Conservation (phyloP, 2,797 vertebrate genomes). For the Rhinichthys osculus region DNA sequence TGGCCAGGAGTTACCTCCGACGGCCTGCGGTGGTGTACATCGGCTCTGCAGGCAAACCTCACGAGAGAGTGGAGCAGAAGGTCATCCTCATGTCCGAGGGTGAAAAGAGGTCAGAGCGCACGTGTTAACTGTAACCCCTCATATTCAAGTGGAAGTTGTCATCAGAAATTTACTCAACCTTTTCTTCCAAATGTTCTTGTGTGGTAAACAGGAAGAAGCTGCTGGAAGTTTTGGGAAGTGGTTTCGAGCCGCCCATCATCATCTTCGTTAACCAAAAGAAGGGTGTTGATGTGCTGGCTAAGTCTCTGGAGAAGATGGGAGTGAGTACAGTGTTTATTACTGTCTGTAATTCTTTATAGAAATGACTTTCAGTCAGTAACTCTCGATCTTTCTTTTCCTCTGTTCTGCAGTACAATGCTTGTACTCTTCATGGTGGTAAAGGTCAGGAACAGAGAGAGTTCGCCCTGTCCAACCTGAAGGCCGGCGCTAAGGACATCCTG, state of each 20-base stretch:
- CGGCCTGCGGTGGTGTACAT: conserved; percentile 98
- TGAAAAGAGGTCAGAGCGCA: conserved; percentile 87
- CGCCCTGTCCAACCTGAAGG: conserved; percentile 96
- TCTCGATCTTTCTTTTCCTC: not conserved
- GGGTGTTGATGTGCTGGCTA: conserved; percentile 95
- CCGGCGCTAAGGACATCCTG: conserved; percentile 97
- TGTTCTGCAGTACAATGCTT: conserved; percentile 91
- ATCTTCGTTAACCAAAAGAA: conserved; percentile 99
- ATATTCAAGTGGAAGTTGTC: not conserved
- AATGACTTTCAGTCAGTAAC: not conserved
- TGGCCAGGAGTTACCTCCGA: conserved; percentile 94
- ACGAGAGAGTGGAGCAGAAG: conserved; percentile 97
- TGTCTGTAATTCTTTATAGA: not conserved
- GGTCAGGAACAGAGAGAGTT: conserved; percentile 98
- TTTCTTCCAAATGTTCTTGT: not conserved
- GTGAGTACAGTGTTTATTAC: conserved; percentile 72
- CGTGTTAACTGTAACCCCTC: not conserved
- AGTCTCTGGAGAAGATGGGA: conserved; percentile 99
- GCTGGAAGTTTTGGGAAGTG: conserved; percentile 89
- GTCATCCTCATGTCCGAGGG: conserved; percentile 97
- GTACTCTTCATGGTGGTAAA: conserved; percentile 96
- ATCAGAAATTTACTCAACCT: not conserved
- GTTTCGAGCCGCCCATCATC: conserved; percentile 98
- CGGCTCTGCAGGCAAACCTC: conserved; percentile 97
- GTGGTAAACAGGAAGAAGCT: conserved; percentile 89